Conservation (phyloP, 2,797 vertebrate species). For the Octomys mimax region DNA sequence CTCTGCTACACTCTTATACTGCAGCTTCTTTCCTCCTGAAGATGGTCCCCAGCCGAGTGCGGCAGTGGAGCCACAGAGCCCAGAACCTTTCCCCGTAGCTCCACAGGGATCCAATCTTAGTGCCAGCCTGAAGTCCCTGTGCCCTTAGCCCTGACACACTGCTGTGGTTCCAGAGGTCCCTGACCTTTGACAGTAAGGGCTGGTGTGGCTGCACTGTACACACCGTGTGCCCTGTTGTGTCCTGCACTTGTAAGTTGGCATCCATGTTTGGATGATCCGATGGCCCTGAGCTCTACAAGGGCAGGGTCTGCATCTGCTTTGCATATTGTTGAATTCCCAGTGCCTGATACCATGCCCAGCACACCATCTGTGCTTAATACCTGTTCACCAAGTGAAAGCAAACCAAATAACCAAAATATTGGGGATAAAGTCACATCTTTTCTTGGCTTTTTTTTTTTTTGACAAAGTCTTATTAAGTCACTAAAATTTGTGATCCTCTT, state of each 20-base stretch:
- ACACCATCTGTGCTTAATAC: accelerated
- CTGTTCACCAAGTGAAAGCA: not conserved
- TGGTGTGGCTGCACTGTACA: not conserved
- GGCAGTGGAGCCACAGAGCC: not conserved
- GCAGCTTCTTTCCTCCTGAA: not conserved
- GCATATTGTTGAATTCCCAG: not conserved
- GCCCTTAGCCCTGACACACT: not conserved
- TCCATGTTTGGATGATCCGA: not conserved
- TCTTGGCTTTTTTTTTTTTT: not conserved
- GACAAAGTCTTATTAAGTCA: not conserved
- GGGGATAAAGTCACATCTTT: not conserved
- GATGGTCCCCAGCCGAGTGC: not conserved
- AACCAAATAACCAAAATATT: not conserved
- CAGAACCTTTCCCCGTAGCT: not conserved
- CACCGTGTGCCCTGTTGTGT: no score
- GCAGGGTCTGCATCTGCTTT: not conserved
- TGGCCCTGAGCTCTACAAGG: not conserved
- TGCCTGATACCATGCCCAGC: not conserved
- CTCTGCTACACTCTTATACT: accelerated
- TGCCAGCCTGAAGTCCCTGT: not conserved
- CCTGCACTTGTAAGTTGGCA: not conserved
- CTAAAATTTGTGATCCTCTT: not conserved
- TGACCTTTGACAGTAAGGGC: accelerated
- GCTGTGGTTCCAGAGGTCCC: accelerated
- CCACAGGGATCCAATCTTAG: accelerated